These are phyloP conservation scores for Eriocheir sinensis DNA, from an alignment of 1,140 invertebrate species.

Conservation along the genomic window DNA sequence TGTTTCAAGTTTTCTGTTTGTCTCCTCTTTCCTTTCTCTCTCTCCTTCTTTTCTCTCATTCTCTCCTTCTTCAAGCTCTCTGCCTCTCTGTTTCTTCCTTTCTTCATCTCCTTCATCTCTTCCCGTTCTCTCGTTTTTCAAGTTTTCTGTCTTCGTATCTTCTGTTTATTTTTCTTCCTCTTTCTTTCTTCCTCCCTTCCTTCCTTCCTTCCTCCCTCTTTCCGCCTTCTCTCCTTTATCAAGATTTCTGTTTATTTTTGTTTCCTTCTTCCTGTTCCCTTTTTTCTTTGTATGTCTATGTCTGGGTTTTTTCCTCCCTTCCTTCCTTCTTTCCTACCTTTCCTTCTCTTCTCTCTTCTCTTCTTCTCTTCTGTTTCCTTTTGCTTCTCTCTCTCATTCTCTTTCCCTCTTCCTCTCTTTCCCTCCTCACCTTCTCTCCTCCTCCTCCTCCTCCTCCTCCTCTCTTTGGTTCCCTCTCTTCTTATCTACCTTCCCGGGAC, in stretches of 20 bases:
- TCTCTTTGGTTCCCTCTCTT: too few relatives aligned
- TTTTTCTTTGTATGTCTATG: background rate
- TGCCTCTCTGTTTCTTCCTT: background rate
- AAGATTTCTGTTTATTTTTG: background rate
- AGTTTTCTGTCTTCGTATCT: background rate
- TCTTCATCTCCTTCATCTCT: background rate
- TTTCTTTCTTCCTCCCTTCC: too few relatives aligned
- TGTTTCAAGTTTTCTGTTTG: too few relatives aligned
- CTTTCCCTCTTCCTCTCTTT: background rate
- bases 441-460: background rate
- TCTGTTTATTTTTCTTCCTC: too few relatives aligned
- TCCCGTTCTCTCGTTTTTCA: background rate
- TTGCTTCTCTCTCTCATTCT: background rate
- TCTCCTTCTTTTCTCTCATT: too few relatives aligned
- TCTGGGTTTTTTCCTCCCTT: background rate
- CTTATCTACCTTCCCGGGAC: too few relatives aligned
- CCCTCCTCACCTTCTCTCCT: background rate
- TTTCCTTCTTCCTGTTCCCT: background rate
- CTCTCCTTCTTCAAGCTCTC: background rate
- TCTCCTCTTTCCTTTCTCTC: too few relatives aligned
- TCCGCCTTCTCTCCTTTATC: background rate
- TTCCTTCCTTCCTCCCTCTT: too few relatives aligned
- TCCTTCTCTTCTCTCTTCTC: background rate
- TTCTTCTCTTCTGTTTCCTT: too few relatives aligned
- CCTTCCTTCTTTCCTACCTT: background rate